Percentiles rank a stretch among this genome's conserved stretches.
phyloP scores from a whole-genome alignment of 2,888 invertebrate species.

The Cantharis flavilabris region DNA sequence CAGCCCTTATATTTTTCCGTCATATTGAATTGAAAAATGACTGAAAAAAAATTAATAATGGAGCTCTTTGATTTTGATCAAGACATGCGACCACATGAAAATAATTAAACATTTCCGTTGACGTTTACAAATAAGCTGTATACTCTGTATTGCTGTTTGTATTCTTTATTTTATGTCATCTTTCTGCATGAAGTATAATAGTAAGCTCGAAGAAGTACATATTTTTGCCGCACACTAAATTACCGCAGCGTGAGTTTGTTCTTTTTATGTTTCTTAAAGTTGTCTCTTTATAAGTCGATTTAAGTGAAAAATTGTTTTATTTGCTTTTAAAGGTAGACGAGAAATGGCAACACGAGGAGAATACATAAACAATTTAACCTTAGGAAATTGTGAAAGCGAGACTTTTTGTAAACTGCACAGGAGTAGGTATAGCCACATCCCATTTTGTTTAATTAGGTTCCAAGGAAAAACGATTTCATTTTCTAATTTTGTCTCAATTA shows the following conservation, averaged over 20 bases:
- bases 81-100: neutral
- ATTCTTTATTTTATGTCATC: neutral
- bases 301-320: conserved; percentile 22
- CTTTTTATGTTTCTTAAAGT: neutral
- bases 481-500: neutral
- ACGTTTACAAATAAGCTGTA: neutral
- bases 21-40: no score
- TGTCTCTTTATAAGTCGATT: neutral
- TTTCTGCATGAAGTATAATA: neutral
- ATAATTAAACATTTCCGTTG: neutral
- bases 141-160: neutral
- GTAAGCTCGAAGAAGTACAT: neutral
- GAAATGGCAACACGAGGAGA: conserved; percentile 11
- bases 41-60: neutral
- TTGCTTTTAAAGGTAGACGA: conserved; percentile 17
- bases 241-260: neutral
- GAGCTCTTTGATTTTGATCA: neutral
- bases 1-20: neutral
- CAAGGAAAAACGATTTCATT: neutral
- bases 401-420: conserved; percentile 7
- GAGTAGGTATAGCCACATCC: conserved; percentile 4
- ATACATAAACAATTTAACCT: conserved; percentile 22
- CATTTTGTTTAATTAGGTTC: conserved; percentile 2
- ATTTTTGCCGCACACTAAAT: neutral
- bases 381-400: conserved; percentile 19